Evolutionary conservation across 2,113 vertebrate species (phyloP).

Genomic region (Bungarus multicinctus): DNA sequence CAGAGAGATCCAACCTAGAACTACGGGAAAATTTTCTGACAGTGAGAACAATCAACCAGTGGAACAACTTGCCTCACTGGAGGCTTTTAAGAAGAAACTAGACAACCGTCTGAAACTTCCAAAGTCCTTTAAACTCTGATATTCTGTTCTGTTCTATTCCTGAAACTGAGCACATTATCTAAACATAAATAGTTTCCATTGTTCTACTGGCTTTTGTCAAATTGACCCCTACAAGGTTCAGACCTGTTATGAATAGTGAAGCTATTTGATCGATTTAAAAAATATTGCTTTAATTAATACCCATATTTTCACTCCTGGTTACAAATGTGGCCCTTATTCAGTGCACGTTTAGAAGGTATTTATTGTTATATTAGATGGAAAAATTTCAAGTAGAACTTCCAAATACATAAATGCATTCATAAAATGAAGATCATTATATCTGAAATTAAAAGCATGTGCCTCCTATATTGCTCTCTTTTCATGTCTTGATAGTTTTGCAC

Average conservation of each 20-base stretch:
- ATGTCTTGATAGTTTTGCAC: conserved; percentile 13
- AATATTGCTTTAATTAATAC: conserved; percentile 15
- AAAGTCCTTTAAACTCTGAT: neutral
- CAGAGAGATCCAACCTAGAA: no score
- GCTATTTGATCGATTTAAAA: neutral
- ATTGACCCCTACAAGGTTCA: neutral
- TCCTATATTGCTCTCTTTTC: conserved; percentile 17
- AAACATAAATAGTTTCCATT: neutral
- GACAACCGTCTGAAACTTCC: neutral
- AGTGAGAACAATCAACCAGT: no score
- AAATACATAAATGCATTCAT: neutral
- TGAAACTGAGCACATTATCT: neutral
- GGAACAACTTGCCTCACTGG: no score
- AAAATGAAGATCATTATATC: neutral
- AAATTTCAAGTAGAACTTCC: conserved; percentile 6
- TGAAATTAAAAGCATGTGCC: neutral
- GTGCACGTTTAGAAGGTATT: neutral
- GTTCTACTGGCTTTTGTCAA: neutral
- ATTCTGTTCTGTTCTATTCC: neutral
- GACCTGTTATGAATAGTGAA: neutral
- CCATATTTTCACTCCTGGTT: conserved; percentile 7
- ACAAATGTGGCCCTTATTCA: neutral
- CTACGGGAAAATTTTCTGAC: no score
- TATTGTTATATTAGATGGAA: neutral
- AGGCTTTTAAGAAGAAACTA: no score